phyloP scores from a whole-genome alignment of 1,140 invertebrate genomes.

The Scaptomyza hsui region DNA sequence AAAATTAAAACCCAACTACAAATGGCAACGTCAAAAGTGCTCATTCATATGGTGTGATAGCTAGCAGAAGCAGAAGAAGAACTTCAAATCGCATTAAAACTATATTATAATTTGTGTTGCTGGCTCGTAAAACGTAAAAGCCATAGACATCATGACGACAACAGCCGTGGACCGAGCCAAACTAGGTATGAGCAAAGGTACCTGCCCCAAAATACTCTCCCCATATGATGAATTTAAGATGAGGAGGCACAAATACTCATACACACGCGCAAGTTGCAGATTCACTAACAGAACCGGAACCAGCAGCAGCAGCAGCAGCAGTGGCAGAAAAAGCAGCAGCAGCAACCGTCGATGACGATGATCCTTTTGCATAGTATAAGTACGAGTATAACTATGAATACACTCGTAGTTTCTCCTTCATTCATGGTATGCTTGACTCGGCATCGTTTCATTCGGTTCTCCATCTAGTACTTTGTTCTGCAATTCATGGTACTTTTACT shows the following conservation, averaged over 20 bases:
- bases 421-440: slow-evolving; percentile 55
- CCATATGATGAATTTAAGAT: slow-evolving; percentile 51
- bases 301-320: slow-evolving; percentile 11
- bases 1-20: not conserved
- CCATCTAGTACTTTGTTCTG: slow-evolving; percentile 33
- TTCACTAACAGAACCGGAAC: slow-evolving; percentile 11
- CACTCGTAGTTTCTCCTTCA: slow-evolving; percentile 70
- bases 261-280: not conserved
- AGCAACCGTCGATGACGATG: slow-evolving; percentile 53
- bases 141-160: slow-evolving; percentile 77
- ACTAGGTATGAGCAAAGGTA: slow-evolving; percentile 6
- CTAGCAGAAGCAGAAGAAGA: slow-evolving; percentile 16
- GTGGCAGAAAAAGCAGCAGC: not conserved
- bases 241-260: slow-evolving; percentile 14
- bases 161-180: slow-evolving; percentile 17
- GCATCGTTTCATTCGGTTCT: slow-evolving; percentile 29
- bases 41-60: slow-evolving; percentile 32
- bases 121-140: slow-evolving; percentile 65
- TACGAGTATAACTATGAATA: slow-evolving; percentile 33
- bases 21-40: not conserved
- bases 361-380: slow-evolving; percentile 61
- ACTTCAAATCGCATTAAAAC: slow-evolving; percentile 38
- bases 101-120: slow-evolving; percentile 52
- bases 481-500: slow-evolving; percentile 54
- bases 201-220: slow-evolving; percentile 13